Evolutionary conservation across 1,140 invertebrate genomes (phyloP).

Genomic region (Doryteuthis pealeii): DNA sequence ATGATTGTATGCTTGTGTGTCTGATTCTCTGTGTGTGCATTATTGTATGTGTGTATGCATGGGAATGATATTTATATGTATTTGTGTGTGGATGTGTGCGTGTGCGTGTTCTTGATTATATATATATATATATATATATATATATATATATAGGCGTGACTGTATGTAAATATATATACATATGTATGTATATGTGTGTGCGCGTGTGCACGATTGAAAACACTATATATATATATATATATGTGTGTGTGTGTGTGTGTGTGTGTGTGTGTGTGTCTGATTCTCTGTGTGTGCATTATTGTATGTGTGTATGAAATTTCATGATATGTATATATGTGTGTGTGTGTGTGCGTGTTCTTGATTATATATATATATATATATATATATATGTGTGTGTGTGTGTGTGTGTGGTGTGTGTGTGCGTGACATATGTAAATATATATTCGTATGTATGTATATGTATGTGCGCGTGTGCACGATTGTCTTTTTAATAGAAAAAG

Average conservation of each 20-base stretch:
- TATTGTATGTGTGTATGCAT: neutral
- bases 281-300: neutral
- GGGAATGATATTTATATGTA: neutral
- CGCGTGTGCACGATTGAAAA: too few species aligned
- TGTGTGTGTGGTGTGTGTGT: neutral
- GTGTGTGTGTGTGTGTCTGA: conserved; percentile 3
- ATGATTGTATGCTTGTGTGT: neutral
- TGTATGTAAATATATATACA: too few species aligned
- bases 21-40: too few species aligned
- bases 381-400: neutral
- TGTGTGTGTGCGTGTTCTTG: neutral
- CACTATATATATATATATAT: neutral
- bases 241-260: conserved; percentile 7
- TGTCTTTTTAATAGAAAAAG: too few species aligned
- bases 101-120: neutral
- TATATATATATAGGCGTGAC: neutral
- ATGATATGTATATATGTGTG: neutral
- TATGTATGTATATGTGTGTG: too few species aligned
- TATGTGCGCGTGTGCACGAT: too few species aligned
- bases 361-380: too few species aligned
- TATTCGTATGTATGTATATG: too few species aligned
- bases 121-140: neutral
- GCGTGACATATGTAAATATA: too few species aligned
- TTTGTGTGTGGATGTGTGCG: neutral
- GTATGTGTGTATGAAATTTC: neutral